phyloP scores from a whole-genome alignment of 1,140 invertebrate genomes.

The Eurosta solidaginis region DNA sequence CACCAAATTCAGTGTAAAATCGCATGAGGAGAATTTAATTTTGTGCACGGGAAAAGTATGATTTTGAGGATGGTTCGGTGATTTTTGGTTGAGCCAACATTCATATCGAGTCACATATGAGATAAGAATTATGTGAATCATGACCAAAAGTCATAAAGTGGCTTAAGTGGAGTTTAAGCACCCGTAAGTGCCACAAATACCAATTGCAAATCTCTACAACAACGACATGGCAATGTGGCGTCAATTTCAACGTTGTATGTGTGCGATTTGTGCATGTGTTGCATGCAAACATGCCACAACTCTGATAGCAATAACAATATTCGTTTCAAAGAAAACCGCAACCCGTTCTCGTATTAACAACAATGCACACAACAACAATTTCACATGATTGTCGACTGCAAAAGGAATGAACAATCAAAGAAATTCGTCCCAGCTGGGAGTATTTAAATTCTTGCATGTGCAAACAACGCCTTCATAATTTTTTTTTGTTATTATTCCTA shows the following conservation, averaged over 20 bases:
- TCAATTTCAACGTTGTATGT: background rate
- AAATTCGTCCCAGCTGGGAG: background rate
- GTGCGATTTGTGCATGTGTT: background rate
- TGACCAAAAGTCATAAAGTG: constrained; percentile 12
- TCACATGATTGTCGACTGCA: background rate
- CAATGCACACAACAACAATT: background rate
- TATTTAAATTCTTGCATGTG: constrained; percentile 23
- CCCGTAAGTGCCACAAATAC: background rate
- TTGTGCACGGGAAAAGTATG: too few relatives aligned
- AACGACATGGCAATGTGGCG: background rate
- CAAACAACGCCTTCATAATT: background rate
- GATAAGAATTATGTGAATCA: background rate
- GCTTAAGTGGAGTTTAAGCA: constrained; percentile 20
- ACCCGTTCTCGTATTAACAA: background rate
- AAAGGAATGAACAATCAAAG: background rate
- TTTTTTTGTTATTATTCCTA: background rate
- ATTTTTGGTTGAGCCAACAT: background rate
- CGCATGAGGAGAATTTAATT: background rate
- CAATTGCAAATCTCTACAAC: background rate
- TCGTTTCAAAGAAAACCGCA: background rate
- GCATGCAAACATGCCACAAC: background rate
- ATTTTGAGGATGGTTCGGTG: background rate
- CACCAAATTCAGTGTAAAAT: background rate
- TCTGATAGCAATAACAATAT: background rate
- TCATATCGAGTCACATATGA: background rate